Conservation (phyloP, 2,797 vertebrate genomes). For the Nyctalus aviator region DNA sequence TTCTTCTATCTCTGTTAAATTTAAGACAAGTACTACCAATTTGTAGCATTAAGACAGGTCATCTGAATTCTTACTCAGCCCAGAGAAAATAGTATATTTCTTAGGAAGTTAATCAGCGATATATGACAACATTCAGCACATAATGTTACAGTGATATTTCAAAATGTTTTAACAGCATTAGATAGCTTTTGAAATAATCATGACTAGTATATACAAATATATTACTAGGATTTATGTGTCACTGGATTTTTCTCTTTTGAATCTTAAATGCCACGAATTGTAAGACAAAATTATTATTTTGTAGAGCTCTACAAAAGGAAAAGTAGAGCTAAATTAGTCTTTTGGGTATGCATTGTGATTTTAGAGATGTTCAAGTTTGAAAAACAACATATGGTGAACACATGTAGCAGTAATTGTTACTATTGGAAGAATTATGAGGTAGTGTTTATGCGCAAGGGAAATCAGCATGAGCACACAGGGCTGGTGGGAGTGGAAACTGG, state of each 20-base stretch:
- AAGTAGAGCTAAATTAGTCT: neutral
- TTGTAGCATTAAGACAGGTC: neutral
- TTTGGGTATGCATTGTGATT: neutral
- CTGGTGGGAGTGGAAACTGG: neutral
- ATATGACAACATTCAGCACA: neutral
- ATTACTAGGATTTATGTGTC: neutral
- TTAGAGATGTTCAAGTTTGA: conserved; percentile 28
- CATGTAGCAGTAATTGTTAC: neutral
- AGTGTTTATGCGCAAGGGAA: neutral
- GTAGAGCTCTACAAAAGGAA: neutral
- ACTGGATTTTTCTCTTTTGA: neutral
- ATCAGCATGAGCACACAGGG: neutral
- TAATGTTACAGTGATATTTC: neutral
- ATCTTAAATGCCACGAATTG: neutral
- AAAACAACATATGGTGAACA: conserved; percentile 2
- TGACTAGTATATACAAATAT: conserved; percentile 5
- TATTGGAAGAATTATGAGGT: neutral
- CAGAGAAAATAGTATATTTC: neutral
- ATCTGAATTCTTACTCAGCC: neutral
- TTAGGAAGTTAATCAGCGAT: conserved; percentile 9
- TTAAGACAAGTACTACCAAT: neutral
- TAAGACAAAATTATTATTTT: conserved; percentile 51
- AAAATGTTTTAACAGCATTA: conserved; percentile 24
- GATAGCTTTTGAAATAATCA: conserved; percentile 35
- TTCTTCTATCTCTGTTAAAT: neutral